Percentiles rank a stretch among this genome's conserved stretches.
Evolutionary conservation across 2,797 vertebrate genomes (phyloP).

Genomic region (Silurus aristotelis): DNA sequence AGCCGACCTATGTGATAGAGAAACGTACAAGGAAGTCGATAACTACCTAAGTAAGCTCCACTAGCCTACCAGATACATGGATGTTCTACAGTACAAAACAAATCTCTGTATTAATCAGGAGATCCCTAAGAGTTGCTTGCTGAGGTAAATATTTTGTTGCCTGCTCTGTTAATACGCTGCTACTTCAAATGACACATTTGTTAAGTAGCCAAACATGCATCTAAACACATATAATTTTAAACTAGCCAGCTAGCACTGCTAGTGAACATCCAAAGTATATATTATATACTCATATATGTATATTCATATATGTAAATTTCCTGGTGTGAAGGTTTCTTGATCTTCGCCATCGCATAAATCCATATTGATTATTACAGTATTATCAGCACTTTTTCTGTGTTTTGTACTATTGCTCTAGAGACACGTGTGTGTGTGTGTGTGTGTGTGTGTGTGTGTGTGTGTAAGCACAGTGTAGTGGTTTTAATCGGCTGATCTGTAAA

Average conservation of each 20-base stretch:
- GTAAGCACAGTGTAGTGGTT: neutral
- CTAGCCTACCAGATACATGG: neutral
- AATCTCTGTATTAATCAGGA: neutral
- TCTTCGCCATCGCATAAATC: too few relatives aligned
- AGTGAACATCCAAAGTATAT: neutral
- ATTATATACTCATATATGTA: too few relatives aligned
- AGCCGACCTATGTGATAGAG: too few relatives aligned
- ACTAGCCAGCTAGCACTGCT: neutral
- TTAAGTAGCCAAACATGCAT: neutral
- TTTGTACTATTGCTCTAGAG: neutral
- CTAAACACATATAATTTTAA: neutral
- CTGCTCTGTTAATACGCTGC: neutral
- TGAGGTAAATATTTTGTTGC: neutral
- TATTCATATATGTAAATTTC: neutral
- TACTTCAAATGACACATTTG: neutral
- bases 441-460: conserved; percentile 4
- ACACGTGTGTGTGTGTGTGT: neutral
- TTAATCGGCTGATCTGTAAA: neutral
- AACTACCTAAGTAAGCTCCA: neutral
- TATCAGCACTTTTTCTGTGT: neutral
- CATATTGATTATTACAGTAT: neutral
- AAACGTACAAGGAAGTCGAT: too few relatives aligned
- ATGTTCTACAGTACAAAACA: neutral
- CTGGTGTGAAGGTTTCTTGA: too few relatives aligned
- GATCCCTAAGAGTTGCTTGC: neutral